Evolutionary conservation across 2,888 invertebrate species (phyloP), one percentile per base, ranked within the genome.

Genomic region (Watsonalla cultraria): DNA sequence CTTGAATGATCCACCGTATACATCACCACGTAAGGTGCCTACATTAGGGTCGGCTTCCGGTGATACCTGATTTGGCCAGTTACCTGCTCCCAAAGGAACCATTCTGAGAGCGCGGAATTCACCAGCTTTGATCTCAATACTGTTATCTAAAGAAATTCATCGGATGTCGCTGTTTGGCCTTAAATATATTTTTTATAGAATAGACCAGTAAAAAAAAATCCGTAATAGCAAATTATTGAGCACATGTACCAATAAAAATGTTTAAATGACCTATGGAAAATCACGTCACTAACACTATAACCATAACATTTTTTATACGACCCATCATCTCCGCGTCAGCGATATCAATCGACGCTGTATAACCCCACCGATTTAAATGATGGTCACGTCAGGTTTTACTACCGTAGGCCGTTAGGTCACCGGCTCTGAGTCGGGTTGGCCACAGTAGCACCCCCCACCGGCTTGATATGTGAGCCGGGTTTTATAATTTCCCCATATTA

Each of bases 381-480:
- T 82, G 82, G 83, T 84, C 82, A 82, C 75, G 68, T 66, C 70
- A 78, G 74, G 82, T 77, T 78, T 80, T 82, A 76, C 78, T 37
- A 68, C 58, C 74, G 68, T 65, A 67, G 66, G 58, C 62, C 56
- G 62, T 55, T 61, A 58, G 65, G 59, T 69, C 70, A 47, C 51
- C 59, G 56, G 57, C 47, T 47, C 66, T 62, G 58, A 59, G 56
- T 56, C 59, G 57, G 56, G 63, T 65, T 37, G 35, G 61, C 56
- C 64, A 78, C 86, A 70, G 90, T 90, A 89, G 90, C 88, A 78
- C 82, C 88, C 81, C 90, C 88, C 72, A 85, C 82, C 70, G 87
- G 52, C 67, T 62, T 68, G 84, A 78, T 82, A 87, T 82, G 81
- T 76, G 79, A 78, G 78, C 79, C 78, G 64, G 74, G 72, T 76